Base-by-base conservation (phyloP, 2,888 invertebrate species). In the Mesochorus sp. region DNA sequence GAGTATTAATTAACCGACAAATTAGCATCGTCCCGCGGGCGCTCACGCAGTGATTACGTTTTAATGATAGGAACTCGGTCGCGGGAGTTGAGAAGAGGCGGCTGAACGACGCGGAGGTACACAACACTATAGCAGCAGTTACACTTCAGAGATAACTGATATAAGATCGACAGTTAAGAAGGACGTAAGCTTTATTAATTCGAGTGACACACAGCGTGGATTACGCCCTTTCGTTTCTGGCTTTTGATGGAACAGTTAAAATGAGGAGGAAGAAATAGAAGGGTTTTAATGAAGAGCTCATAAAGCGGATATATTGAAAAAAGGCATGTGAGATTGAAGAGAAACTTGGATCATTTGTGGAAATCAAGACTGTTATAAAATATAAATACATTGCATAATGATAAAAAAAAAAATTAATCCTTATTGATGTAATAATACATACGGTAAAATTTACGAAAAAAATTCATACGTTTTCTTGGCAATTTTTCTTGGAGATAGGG, bases 1-100 rank as follows among this genome's bases (percentile, higher is more conserved):
- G 84, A 84, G 88, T 85, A 89, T 89, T 88, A 90, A 90, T 88
- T 89, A 89, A 87, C 87, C 82, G 85, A 87, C 85, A 86, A 88
- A 89, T 89, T 89, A 89, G 87, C 88, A 89, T 88, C 83, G 84
- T 71, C 42, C 80, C 82, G 83, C 81, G 85, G 84, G 84, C 83
- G 84, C 82, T 84, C 37, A 10, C 85, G 82, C 82, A 85, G 86
- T 87, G 88, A 89, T 90, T 89, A 88, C 86, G 84, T 86, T 89
- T 89, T 90, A 89, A 89, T 90, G 89, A 89, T 87, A 87, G 84
- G 82, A 83, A 86, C 80, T 82, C 59, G 68, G 68, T 67, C 62
- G 68, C 37, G 26, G 24, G 57, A 26, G 59, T 42, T 1, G 55
- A 5, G 5, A 19, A 37, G 51, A n/a, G 39, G 31, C 8, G 66